phyloP scores from a whole-genome alignment of 1,140 invertebrate species.

The Lamellibrachia luymesi region DNA sequence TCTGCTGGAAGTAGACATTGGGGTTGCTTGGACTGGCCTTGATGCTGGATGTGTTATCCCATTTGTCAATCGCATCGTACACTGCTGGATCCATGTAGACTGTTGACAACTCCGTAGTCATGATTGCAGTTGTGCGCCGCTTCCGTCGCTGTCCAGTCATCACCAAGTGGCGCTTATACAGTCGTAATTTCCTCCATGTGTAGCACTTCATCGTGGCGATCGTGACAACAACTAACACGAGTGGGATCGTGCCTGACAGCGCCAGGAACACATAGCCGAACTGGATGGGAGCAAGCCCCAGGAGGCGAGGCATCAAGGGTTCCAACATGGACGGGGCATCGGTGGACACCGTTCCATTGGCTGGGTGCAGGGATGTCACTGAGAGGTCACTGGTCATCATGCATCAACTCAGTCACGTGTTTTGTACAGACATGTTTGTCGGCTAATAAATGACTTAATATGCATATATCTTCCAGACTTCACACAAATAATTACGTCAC shows the following conservation, averaged over 20 bases:
- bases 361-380: background rate
- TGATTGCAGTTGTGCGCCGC: background rate
- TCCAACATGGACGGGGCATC: background rate
- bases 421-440: background rate
- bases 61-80: background rate
- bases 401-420: background rate
- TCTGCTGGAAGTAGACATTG: constrained; percentile 18
- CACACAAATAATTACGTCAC: too few relatives aligned
- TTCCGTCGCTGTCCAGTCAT: background rate
- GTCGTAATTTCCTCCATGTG: background rate
- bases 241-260: background rate
- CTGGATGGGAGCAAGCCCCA: background rate
- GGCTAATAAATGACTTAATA: background rate
- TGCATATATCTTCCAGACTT: background rate
- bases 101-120: background rate
- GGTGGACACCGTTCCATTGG: background rate
- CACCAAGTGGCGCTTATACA: background rate
- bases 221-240: background rate
- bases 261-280: constrained; percentile 11
- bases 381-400: background rate
- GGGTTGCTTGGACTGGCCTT: constrained; percentile 12
- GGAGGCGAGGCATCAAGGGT: background rate
- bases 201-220: constrained; percentile 13
- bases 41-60: background rate
- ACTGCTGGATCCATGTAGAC: background rate